Evolutionary conservation across 2,113 vertebrate species (phyloP), one percentile per base, ranked within the genome.

Genomic region (Geococcyx californianus): DNA sequence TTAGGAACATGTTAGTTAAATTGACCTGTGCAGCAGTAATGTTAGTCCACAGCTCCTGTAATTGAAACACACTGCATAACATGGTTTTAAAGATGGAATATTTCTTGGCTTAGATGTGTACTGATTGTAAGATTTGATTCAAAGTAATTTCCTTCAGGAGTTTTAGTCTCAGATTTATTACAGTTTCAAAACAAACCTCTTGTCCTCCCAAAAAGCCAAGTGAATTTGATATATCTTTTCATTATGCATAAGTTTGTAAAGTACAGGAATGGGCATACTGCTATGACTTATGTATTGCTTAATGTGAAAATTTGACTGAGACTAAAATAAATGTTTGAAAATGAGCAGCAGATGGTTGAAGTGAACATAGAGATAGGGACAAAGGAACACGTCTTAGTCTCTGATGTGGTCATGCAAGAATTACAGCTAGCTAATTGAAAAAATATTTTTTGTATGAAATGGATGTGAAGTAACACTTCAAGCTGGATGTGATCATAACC

Each of bases 191-290:
- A 52, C 8, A 84, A 84, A 42, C 4, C 10, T 68, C 62, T 68
- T 6, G 1, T 63, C 36, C n/a, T 72, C 40, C 44, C 36, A 29
- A 59, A 86, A 12, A 64, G 9, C 64, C 2, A 0, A 0, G 0
- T 77, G 75, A 86, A 59, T 94, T 84, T 91, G 88, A 76, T 8
- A 9, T 29, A 49, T 20, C 20, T 74, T 95, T 88, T 70, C 52
- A 38, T 81, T 74, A 56, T 2, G 2, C 28, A 47, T 10, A 67
- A 44, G 20, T 74, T 63, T 1, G 0, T 74, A 31, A 49, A 60
- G 34, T n/a, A 60, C 10, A 62, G 72, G n/a, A 63, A 34, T 17
- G 18, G 31, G 11, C 59, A 52, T 36, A 20, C 18, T 78, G 60
- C 34, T 87, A 7, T 64, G n/a, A 66, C 62, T 76, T 82, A 72